Percentiles rank a stretch among this genome's conserved stretches.
These are phyloP conservation scores for Ornithoptera priamus DNA, from an alignment of 2,888 invertebrate genomes.

Conservation along the genomic window DNA sequence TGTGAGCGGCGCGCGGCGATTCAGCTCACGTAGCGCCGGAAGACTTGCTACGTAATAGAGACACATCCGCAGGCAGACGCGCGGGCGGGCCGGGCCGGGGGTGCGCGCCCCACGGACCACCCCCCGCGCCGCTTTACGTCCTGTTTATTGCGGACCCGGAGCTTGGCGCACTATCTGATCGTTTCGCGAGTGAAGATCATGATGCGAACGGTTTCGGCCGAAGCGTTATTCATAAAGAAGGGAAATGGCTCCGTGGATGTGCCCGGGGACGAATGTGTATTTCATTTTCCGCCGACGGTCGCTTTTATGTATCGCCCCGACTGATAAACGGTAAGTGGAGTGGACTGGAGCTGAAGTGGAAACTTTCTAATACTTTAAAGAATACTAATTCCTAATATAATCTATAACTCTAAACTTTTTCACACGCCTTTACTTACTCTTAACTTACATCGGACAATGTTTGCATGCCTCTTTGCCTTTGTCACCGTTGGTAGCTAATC, in stretches of 20 bases:
- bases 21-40: constrained; percentile 38
- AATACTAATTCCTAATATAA: no score
- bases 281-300: constrained; percentile 4
- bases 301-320: constrained; percentile 18
- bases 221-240: constrained; percentile 31
- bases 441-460: no score
- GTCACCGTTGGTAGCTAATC: no score
- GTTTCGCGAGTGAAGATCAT: constrained; percentile 33
- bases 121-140: constrained; percentile 46
- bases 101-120: not conserved
- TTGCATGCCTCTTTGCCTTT: no score
- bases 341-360: no score
- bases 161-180: constrained; percentile 54
- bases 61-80: constrained; percentile 30
- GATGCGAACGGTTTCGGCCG: constrained; percentile 28
- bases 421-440: no score
- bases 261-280: not conserved
- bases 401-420: no score
- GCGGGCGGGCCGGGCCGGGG: not conserved
- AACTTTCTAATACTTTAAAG: no score
- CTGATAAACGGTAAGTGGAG: no score
- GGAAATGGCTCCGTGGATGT: not conserved
- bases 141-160: constrained; percentile 60
- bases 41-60: constrained; percentile 37
- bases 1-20: constrained; percentile 24